Percentiles rank a stretch among this genome's conserved stretches.
Conservation (phyloP, 92 coral and sea anemone species). For the Micromussa lordhowensis region DNA sequence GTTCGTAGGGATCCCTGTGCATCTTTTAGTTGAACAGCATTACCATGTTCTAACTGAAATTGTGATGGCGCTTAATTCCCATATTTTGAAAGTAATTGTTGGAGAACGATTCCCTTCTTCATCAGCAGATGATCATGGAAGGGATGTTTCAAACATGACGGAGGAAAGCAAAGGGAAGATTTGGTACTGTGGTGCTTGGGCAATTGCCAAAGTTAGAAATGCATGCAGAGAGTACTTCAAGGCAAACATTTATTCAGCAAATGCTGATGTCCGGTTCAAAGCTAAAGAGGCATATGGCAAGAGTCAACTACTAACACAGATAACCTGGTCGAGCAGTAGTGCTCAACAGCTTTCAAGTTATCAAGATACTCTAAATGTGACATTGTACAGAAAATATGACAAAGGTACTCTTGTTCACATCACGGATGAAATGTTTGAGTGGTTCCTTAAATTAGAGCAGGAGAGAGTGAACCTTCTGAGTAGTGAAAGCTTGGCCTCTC, state of each 20-base stretch:
- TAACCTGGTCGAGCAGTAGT: slow-evolving; percentile 18
- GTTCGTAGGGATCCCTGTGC: no score
- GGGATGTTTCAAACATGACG: slow-evolving; percentile 40
- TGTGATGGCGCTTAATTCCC: no score
- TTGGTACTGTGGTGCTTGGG: slow-evolving; percentile 57
- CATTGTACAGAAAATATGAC: slow-evolving; percentile 37
- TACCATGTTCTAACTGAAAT: no score
- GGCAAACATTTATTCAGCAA: slow-evolving; percentile 28
- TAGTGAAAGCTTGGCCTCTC: not conserved
- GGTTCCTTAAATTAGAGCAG: slow-evolving; percentile 41
- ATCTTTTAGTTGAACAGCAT: no score
- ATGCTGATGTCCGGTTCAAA: slow-evolving; percentile 3
- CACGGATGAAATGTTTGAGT: slow-evolving; percentile 36
- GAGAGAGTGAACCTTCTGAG: slow-evolving; percentile 34
- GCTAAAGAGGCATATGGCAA: no score
- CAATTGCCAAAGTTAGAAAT: slow-evolving; percentile 36
- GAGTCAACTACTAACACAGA: slow-evolving; percentile 16
- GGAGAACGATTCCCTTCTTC: no score
- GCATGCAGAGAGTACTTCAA: slow-evolving; percentile 46
- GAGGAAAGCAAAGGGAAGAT: slow-evolving; percentile 52
- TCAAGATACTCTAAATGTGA: slow-evolving; percentile 29
- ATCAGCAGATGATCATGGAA: no score
- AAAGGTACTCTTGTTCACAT: slow-evolving; percentile 51
- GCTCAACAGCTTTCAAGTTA: slow-evolving; percentile 43
- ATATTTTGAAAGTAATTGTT: no score